Conservation (phyloP, 2,888 invertebrate genomes). For the Apoda limacodes region DNA sequence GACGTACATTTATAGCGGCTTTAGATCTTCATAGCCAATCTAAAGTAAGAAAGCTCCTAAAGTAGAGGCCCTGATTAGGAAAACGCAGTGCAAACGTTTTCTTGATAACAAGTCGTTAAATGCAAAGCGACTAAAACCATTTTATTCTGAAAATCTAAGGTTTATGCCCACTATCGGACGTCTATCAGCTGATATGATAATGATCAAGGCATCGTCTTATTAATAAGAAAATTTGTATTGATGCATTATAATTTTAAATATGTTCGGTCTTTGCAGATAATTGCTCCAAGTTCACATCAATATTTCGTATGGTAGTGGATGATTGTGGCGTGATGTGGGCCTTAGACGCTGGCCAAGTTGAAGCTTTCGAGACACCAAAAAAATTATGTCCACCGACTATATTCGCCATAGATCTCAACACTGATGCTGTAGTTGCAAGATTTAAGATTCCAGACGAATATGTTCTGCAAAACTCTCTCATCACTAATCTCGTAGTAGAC, state of each 20-base stretch:
- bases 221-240: neutral
- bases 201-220: neutral
- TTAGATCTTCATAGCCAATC: too few species aligned
- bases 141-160: neutral
- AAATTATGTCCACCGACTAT: conserved; percentile 81
- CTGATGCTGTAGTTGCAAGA: conserved; percentile 71
- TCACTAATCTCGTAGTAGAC: conserved; percentile 76
- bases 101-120: too few species aligned
- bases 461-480: conserved; percentile 76
- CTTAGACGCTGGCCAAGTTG: conserved; percentile 82
- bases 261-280: conserved; percentile 46
- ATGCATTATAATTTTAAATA: neutral
- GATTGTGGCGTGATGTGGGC: conserved; percentile 84
- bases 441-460: conserved; percentile 76
- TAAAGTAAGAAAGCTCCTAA: too few species aligned
- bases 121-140: too few species aligned
- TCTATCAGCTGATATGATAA: neutral
- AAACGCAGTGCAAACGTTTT: too few species aligned
- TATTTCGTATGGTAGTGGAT: conserved; percentile 83
- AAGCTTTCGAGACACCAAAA: conserved; percentile 73
- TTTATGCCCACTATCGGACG: neutral
- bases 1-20: too few species aligned
- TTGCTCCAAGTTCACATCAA: conserved; percentile 76
- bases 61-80: too few species aligned
- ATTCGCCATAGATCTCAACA: conserved; percentile 77